phyloP scores from a whole-genome alignment of 2,888 invertebrate genomes.

The Neocrepidodera transversa region DNA sequence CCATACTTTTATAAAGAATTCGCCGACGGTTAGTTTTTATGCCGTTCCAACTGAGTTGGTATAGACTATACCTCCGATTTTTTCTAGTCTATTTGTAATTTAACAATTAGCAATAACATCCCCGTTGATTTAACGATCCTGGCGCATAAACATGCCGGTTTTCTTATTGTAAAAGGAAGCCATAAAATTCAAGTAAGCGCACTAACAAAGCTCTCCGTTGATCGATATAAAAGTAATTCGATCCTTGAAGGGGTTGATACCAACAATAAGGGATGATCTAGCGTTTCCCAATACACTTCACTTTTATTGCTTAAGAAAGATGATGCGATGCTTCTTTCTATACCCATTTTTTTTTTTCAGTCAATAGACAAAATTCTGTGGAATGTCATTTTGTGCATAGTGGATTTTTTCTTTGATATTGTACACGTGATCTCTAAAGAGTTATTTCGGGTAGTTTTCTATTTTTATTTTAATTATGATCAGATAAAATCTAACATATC shows the following conservation, averaged over 20 bases:
- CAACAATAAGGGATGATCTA: constrained; percentile 25
- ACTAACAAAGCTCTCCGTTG: constrained; percentile 28
- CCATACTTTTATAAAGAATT: no score
- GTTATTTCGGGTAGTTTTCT: no score
- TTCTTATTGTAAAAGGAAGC: constrained; percentile 16
- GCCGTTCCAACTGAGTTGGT: no score
- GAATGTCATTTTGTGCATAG: constrained; percentile 15
- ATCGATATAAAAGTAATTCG: constrained; percentile 32
- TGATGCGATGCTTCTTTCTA: constrained; percentile 19
- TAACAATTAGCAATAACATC: no score
- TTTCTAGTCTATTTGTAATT: no score
- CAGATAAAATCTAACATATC: no score
- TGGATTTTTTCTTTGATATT: no score
- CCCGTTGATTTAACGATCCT: no score
- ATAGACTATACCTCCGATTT: no score
- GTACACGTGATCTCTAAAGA: no score
- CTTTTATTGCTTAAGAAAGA: constrained; percentile 32
- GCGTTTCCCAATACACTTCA: constrained; percentile 26
- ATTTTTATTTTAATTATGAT: no score
- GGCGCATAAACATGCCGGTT: constrained; percentile 18
- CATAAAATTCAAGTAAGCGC: constrained; percentile 33
- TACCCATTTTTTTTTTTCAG: constrained; percentile 2
- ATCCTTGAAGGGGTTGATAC: constrained; percentile 29
- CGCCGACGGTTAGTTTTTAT: no score
- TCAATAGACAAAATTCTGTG: constrained; percentile 18